Evolutionary conservation across 2,113 vertebrate species (phyloP), one percentile per base, ranked within the genome.

Genomic region (Amblyornis subalaris): DNA sequence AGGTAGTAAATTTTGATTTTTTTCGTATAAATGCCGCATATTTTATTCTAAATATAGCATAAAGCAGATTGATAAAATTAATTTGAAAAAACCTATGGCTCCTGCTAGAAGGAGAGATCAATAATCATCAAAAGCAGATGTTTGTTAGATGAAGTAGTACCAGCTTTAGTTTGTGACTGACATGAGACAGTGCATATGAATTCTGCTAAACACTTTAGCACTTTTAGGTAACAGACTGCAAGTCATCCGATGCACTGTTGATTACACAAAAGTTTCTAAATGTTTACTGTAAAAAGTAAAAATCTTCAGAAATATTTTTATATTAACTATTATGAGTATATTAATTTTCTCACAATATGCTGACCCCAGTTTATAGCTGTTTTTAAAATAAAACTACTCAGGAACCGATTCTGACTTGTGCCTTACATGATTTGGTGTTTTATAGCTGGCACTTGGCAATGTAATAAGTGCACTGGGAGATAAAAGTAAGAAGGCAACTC

Each of bases 381-480:
- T 91, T 75, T 82, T 18, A n/a, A 87, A 65, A 51, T 29, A 69
- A 89, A 89, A 20, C 24, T 85, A 9, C 28, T 57, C 29, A 13
- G 64, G 44, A 85, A 42, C 10, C 40, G 31, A 33, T 72, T 72
- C 11, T 91, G 90, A 95, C 29, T 65, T 71, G 29, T 54, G 10
- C 7, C 1, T 91, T 91, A 15, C 0, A 1, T 80, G 33, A 70
- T 67, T 90, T 96, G 85, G 29, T 94, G 24, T 97, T 89, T 95
- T 96, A 47, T 61, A 99, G 99, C 96, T 99, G 50, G 99, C 99
- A 62, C 97, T 99, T 96, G 99, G 99, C 89, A 99, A 99, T 50
- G 99, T 99, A 50, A 99, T 99, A 97, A 99, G 99, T 64, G 99
- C 99, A 24, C 91, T 99, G 90, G 99, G 99, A 90, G 99, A 99